Evolutionary conservation across 2,888 invertebrate species (phyloP), one percentile per base, ranked within the genome.

Genomic region (Drosophila rubida): DNA sequence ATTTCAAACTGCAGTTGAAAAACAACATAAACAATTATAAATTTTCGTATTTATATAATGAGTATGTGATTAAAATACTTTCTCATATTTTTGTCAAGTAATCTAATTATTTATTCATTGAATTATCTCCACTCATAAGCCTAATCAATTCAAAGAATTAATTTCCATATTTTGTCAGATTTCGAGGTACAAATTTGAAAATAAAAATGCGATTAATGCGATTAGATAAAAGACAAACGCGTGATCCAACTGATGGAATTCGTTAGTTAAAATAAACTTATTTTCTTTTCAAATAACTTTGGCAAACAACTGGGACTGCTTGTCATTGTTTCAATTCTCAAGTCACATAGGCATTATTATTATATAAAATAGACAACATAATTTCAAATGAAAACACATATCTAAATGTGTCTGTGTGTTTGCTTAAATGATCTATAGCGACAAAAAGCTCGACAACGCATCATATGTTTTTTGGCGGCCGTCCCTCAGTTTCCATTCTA

Each of bases 391-490:
- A 19, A 1, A 19, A 19, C 19, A 19, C 19, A 19, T 19, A 19
- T 19, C 19, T 19, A 19, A 19, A 25, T 55, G 55, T 23, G 22
- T 14, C 30, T 25, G 42, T 48, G 51, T n/a, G 13, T 32, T n/a
- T 50, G 48, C 32, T 13, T 55, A 50, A 39, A 44, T 65, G 60
- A 68, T 53, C 49, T 39, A 23, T 51, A 50, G 11, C 7, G 13
- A 59, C 54, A 72, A 72, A 74, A 69, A 74, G 74, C 73, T 74
- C 58, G 27, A 49, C 27, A 27, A 16, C 39, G 8, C 58, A 69
- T 60, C 60, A 64, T 61, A 58, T 64, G 48, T 53, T 50, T 69
- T 49, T 63, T 69, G 44, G 51, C 58, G 64, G 54, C 32, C 75
- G 54, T 65, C 53, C 32, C 63, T 50, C 65, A 49, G 46, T 71